Base-by-base conservation (phyloP, 2,888 invertebrate genomes). In the Nudaria mundana region DNA sequence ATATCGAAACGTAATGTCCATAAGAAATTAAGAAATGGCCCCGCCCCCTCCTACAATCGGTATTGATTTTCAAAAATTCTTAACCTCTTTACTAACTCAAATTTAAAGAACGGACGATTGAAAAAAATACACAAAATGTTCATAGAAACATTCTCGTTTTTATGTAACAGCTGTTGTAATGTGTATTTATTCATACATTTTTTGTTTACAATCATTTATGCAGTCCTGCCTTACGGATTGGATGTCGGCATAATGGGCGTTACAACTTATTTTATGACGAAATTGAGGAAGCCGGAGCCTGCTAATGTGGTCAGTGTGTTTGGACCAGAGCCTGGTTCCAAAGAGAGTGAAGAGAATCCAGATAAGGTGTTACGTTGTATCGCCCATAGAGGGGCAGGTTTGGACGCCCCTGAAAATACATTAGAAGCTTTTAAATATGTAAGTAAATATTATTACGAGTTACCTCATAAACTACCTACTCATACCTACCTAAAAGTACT, bases 331-430 rank as follows among this genome's bases (percentile, higher is more conserved):
- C 85, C 89, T 31, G 79, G 82, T 12, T 68, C 67, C 6, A 78
- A 78, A 48, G 86, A 87, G 29, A 73, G 88, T 20, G 81, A 82
- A 18, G 56, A 71, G 0, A 58, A 82, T 38, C 79, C 90, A 2
- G 77, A 77, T 11, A 76, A 77, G 56, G 75, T 91, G 2, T 89
- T 93, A 58, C 89, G 85, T 63, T 91, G 93, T 29, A 91, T 94
- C 40, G 95, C 94, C 1, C 95, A 95, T 63, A 89, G 95, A 65
- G 95, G 94, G 3, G 94, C 93, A 7, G 92, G 91, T 1, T 79
- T 93, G 28, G 95, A 95, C 79, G 95, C 93, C 3, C 95, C 95
- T 0, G 95, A 95, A 78, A 95, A 95, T 73, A 95, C 93, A 49
- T 69, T 95, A 49, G 90, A 90, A 37, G 95, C 95, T 1, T 92